A percentile compares a stretch with the other conserved stretches of the same genome.
Evolutionary conservation across 2,113 vertebrate species (phyloP).

Genomic region (Gnathonemus echidnorhynchus): DNA sequence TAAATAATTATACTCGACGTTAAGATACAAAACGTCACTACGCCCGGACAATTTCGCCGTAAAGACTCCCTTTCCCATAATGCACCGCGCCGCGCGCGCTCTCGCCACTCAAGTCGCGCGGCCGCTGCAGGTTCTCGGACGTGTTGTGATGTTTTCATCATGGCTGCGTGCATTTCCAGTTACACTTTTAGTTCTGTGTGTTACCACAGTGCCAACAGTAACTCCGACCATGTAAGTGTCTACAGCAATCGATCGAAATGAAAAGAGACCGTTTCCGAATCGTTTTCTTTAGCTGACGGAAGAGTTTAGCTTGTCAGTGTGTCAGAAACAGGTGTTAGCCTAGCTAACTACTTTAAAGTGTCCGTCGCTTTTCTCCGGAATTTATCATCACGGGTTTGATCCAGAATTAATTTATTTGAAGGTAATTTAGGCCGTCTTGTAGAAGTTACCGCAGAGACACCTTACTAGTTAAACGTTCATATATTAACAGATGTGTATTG

Average conservation of each 20-base stretch:
- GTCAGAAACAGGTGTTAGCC: not conserved
- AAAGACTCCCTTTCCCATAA: not conserved
- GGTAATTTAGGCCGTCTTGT: not conserved
- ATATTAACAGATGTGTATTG: not conserved
- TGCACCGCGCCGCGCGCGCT: no score
- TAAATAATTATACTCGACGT: not conserved
- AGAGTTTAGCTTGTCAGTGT: not conserved
- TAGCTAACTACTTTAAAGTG: not conserved
- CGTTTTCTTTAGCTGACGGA: not conserved
- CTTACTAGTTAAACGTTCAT: not conserved
- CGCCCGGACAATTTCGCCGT: not conserved
- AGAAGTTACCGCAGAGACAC: not conserved
- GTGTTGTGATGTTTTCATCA: conserved; percentile 78
- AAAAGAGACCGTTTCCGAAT: not conserved
- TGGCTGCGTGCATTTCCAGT: conserved; percentile 98
- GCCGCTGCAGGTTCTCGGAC: conserved; percentile 66
- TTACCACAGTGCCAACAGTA: conserved; percentile 94
- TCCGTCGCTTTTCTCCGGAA: not conserved
- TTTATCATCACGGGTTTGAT: not conserved
- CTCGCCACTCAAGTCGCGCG: not conserved
- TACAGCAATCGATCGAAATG: not conserved
- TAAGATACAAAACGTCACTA: not conserved
- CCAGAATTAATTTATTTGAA: not conserved
- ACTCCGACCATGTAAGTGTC: conserved; percentile 87
- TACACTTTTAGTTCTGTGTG: conserved; percentile 99